phyloP scores from a whole-genome alignment of 64 coral and sea anemone genomes.

The Porites lutea region DNA sequence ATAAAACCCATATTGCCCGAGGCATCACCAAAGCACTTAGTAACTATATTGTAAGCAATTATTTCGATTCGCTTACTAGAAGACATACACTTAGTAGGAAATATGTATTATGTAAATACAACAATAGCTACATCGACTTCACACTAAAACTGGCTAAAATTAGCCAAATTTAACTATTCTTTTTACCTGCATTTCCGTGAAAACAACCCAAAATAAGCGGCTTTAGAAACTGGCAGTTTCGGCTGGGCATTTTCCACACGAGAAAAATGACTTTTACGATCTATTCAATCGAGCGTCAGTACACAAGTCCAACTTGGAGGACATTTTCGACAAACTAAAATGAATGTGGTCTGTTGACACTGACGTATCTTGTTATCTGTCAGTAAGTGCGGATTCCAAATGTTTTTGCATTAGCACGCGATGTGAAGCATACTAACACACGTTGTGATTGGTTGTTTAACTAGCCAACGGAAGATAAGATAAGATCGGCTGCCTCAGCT shows the following conservation, averaged over 20 bases:
- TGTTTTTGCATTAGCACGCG: constrained; percentile 23
- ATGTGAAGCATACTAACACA: background rate
- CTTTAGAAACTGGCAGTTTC: constrained; percentile 47
- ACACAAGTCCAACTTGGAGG: background rate
- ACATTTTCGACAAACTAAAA: constrained; percentile 25
- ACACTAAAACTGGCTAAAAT: background rate
- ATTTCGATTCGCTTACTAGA: background rate
- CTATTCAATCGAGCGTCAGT: background rate
- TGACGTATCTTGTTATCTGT: constrained; percentile 30
- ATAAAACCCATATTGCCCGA: background rate
- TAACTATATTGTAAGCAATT: background rate
- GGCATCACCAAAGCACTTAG: background rate
- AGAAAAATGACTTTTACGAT: background rate
- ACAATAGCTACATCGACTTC: background rate
- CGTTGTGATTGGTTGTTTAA: constrained; percentile 1
- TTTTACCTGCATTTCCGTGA: constrained; percentile 37
- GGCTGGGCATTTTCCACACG: constrained; percentile 20
- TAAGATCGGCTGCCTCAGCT: background rate
- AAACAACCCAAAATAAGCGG: constrained; percentile 33
- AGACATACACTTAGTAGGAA: background rate
- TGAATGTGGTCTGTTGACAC: constrained; percentile 23
- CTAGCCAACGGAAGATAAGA: constrained; percentile 26
- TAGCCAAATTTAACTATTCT: background rate
- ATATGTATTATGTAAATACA: constrained; percentile 20
- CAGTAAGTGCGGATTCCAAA: constrained; percentile 22